Base-by-base conservation (phyloP, 1,140 invertebrate species). In the Drosophila murphyi region DNA sequence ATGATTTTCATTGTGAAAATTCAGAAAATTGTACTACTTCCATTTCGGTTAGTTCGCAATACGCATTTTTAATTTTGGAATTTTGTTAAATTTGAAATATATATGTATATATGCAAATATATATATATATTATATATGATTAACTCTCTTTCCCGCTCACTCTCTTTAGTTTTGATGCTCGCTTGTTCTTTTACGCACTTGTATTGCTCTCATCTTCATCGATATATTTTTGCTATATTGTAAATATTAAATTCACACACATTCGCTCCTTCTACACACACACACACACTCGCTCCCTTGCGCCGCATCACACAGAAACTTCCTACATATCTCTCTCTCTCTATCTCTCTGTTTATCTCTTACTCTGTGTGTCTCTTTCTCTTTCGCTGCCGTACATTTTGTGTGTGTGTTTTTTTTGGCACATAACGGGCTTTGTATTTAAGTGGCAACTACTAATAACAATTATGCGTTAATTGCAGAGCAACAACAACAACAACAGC, bases 331-430 rank as follows among this genome's bases (percentile, higher is more conserved):
- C 5, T 41, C 2, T 32, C 20, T 20, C 20, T 20, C 20, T 20
- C 20, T 20, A 0, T 51, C 6, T 57, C 51, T 57, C 55, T 54
- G 29, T 31, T 7, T 64, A 31, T 57, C 59, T 55, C 3, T 55
- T 41, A 57, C 12, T 64, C 28, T 72, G 29, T 72, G 41, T 67
- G 62, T 68, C 39, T 76, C 3, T 71, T 37, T 64, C 51, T 57
- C 59, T 71, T 48, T 64, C 67, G 67, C 64, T 70, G 72, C 50
- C 64, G 32, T 52, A 65, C 59, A 50, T 76, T 75, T 47, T 69
- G 34, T 70, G 71, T 74, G 75, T 72, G 68, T 72, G 39, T 72
- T 43, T 47, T 47, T 60, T 45, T 43, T 57, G 55, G 65, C 61
- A 72, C 62, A 72, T 50, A 41, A 50, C 55, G 48, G 61, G 48